Evolutionary conservation across 2,888 invertebrate genomes (phyloP), one percentile per base, ranked within the genome.

Genomic region (Xestia sexstrigata): DNA sequence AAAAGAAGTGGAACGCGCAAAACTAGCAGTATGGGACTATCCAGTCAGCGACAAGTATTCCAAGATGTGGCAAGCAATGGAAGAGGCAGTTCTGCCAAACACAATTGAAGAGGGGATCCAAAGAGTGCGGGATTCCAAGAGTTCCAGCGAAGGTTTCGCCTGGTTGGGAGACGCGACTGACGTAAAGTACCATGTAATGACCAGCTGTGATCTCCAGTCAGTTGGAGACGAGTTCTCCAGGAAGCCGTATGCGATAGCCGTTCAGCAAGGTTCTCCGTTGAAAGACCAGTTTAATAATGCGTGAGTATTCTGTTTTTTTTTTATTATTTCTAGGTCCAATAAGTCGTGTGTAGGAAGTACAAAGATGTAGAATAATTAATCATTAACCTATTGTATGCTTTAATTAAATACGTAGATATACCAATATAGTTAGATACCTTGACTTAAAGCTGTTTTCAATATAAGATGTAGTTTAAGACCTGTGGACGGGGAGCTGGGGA

Each of bases 61-160:
- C 62, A 99, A 99, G 95, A 99, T 99, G 98, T 99, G 99, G 98
- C 99, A 99, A 93, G 99, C 99, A 0, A 99, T 99, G 99, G 97
- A 97, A 90, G 97, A 97, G 79, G 98, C 99, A 0, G 97, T 97
- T 0, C 97, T 99, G 20, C 99, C 99, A 0, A 97, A 97, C 49
- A 97, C 97, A 7, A 97, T 98, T 62, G 98, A 98, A 0, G 98
- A 98, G 85, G 99, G 99, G 0, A 95, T 99, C 0, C 96, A 97
- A 15, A 97, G 91, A 96, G 98, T 86, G 95, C 97, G 83, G 97
- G 97, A 91, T 97, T 98, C 95, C 0, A 96, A 96, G 89, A 97
- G 98, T 45, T 98, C 98, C 0, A 98, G 98, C 80, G 98, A 98
- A 92, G 92, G 86, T 7, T 99, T 99, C 93, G 99, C 99, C 0